phyloP scores from a whole-genome alignment of 2,113 vertebrate genomes.

The Gymnobelideus leadbeateri region DNA sequence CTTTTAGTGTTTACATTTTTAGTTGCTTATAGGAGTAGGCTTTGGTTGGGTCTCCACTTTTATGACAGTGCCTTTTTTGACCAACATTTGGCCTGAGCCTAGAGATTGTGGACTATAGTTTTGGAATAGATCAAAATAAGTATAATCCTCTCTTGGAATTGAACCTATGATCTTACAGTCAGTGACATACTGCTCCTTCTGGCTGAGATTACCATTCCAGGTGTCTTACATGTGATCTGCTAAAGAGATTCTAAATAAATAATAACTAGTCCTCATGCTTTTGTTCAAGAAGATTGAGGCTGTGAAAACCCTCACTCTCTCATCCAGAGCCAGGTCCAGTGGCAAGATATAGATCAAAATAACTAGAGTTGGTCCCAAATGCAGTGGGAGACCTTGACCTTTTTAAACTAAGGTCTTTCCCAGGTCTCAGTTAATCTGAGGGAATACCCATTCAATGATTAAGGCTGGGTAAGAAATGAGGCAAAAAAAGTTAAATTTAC shows the following conservation, averaged over 20 bases:
- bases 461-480: no score
- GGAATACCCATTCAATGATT: no score
- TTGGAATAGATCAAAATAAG: background rate
- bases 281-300: background rate
- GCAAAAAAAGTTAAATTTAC: no score
- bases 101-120: background rate
- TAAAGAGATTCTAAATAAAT: background rate
- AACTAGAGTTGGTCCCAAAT: no score
- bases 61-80: background rate
- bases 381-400: no score
- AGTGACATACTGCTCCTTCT: background rate
- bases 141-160: background rate
- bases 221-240: background rate
- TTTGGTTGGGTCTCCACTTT: background rate
- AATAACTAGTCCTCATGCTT: background rate
- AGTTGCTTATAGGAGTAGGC: background rate
- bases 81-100: background rate
- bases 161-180: background rate
- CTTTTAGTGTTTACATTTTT: background rate
- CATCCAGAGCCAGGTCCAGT: no score
- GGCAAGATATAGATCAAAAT: no score
- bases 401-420: no score
- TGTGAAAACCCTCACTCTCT: no score
- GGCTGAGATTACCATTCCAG: background rate
- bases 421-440: no score